Base-by-base conservation (phyloP, 2,113 vertebrate genomes). In the Panthera tigris region DNA sequence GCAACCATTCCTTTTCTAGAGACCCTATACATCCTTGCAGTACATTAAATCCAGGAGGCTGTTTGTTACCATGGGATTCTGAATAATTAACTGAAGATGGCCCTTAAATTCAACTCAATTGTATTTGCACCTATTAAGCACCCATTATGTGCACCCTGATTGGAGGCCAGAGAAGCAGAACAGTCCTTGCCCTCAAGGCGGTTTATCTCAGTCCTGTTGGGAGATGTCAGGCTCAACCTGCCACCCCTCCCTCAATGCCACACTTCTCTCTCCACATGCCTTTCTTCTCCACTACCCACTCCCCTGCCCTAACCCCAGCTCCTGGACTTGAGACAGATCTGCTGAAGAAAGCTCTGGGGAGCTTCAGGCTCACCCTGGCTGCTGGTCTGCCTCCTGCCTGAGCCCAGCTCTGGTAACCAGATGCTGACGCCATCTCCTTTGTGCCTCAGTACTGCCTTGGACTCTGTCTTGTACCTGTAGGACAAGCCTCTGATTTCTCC, bases 371-470 rank as follows among this genome's bases (percentile, higher is more conserved):
- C 71, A 55, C 5, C 31, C 39, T 48, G 92, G 33, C 61, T 81
- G 83, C 52, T 57, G n/a, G n/a, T 71, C n/a, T 3, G 12, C 92
- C 63, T 82, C 68, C 63, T 86, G 65, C 71, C 65, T 23, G 36
- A 48, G 61, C 31, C 81, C n/a, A 74, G n/a, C n/a, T 82, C 93
- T 94, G 87, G 33, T 10, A 92, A 57, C 50, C 86, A 96, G 92
- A 85, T 68, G 61, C 36, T 63, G n/a, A n/a, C 3, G 0, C 55
- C 71, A 12, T 68, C 48, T 57, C 79, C 91, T 76, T 31, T 39
- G 31, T 50, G 48, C 55, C 91, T 63, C 15, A 45, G 41, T 16
- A 61, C 14, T 65, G 39, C 85, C 66, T 89, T 52, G 15, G 80
- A 63, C 23, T 41, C 48, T 86, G 73, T 14, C 25, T 36, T 11